These are phyloP conservation scores for Aptenodytes patagonicus DNA, from an alignment of 2,113 vertebrate species.

Conservation along the genomic window DNA sequence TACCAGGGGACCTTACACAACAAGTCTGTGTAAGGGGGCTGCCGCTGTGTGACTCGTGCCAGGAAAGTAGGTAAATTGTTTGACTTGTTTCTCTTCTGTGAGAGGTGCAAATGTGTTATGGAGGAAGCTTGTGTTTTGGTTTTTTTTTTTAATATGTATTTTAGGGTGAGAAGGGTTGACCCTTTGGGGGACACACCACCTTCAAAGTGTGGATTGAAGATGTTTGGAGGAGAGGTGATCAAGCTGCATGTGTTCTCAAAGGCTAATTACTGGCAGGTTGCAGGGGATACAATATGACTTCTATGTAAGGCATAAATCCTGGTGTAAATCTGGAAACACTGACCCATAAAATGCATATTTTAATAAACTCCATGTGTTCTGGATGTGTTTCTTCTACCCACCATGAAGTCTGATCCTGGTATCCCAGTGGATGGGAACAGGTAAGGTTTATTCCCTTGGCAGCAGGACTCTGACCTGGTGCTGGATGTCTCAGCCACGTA, in stretches of 20 bases:
- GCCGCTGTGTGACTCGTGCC: neutral
- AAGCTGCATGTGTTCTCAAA: neutral
- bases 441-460: neutral
- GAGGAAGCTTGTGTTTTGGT: neutral
- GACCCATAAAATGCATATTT: neutral
- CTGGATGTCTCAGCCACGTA: neutral
- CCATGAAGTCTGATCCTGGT: neutral
- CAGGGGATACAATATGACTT: neutral
- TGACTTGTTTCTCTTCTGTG: neutral
- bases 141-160: neutral
- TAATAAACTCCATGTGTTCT: neutral
- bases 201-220: neutral
- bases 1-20: neutral
- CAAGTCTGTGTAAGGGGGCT: accelerated
- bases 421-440: neutral
- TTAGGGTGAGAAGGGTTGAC: neutral
- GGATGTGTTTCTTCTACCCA: neutral
- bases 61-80: neutral
- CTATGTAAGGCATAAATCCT: neutral
- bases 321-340: neutral
- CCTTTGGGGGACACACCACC: neutral
- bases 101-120: neutral
- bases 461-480: neutral
- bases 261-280: neutral
- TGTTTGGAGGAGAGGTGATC: neutral